phyloP scores from a whole-genome alignment of 2,113 vertebrate genomes.

The Cricetomys ansorgei region DNA sequence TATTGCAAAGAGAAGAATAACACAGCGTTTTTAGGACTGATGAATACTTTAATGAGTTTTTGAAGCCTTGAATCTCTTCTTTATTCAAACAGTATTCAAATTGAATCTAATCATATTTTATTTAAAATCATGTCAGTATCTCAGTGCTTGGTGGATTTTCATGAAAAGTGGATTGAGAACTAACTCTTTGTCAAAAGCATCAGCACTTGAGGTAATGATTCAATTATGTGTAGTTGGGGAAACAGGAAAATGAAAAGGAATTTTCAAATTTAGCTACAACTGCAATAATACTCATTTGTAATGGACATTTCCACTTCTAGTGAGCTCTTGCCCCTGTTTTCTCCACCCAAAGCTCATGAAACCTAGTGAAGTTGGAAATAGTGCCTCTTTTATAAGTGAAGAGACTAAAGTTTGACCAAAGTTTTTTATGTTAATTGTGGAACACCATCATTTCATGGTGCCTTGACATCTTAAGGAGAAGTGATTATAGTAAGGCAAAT shows the following conservation, averaged over 20 bases:
- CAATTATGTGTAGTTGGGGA: background rate
- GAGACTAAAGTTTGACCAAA: background rate
- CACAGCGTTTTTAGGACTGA: background rate
- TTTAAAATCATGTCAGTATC: background rate
- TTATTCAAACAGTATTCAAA: background rate
- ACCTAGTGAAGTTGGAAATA: background rate
- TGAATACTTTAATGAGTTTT: background rate
- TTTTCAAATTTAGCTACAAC: background rate
- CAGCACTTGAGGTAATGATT: background rate
- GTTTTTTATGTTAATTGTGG: background rate
- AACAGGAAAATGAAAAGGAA: background rate
- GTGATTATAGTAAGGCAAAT: background rate
- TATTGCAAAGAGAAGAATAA: constrained; percentile 15
- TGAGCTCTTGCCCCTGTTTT: background rate
- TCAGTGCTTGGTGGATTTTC: background rate
- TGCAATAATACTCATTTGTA: background rate
- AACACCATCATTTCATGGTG: constrained; percentile 8
- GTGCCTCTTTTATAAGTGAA: background rate
- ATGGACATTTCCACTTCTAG: constrained; percentile 24
- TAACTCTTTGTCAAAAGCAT: background rate
- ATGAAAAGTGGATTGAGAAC: background rate
- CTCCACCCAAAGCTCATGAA: background rate
- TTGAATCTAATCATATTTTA: constrained; percentile 22
- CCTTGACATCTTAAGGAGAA: constrained; percentile 13
- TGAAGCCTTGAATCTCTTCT: background rate